Conservation (phyloP, 2,888 invertebrate species). For the Hydrotaea diabolus region DNA sequence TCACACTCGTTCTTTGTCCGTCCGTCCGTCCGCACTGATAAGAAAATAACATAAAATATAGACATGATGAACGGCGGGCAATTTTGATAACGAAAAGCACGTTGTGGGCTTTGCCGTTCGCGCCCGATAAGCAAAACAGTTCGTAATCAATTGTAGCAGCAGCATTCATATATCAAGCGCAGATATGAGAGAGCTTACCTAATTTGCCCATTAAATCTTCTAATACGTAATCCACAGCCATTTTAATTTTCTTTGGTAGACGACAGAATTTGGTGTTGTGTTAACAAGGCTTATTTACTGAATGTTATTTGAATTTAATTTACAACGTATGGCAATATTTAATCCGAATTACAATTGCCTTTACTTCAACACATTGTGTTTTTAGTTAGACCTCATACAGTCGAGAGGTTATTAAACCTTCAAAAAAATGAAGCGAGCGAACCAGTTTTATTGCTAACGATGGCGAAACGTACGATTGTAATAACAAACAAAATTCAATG, state of each 20-base stretch:
- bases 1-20: not conserved
- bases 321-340: not conserved
- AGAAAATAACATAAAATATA: not conserved
- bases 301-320: conserved; percentile 36
- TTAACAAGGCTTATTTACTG: not conserved
- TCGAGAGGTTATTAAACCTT: conserved; percentile 21
- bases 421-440: not conserved
- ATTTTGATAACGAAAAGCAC: conserved; percentile 8
- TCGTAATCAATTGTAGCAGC: conserved; percentile 14
- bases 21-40: not conserved
- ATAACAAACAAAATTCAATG: conserved; percentile 7
- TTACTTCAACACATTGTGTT: not conserved
- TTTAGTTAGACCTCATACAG: not conserved
- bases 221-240: conserved; percentile 85
- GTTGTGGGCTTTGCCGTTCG: not conserved
- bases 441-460: conserved; percentile 20
- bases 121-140: conserved; percentile 18
- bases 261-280: not conserved
- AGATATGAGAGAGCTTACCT: conserved; percentile 80
- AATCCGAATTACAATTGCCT: conserved; percentile 1
- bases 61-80: not conserved
- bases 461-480: not conserved
- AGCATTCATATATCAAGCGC: not conserved
- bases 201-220: conserved; percentile 86
- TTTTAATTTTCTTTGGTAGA: conserved; percentile 70